Evolutionary conservation across 2,113 vertebrate genomes (phyloP), one percentile per base, ranked within the genome.

Genomic region (Phrynosoma platyrhinos): DNA sequence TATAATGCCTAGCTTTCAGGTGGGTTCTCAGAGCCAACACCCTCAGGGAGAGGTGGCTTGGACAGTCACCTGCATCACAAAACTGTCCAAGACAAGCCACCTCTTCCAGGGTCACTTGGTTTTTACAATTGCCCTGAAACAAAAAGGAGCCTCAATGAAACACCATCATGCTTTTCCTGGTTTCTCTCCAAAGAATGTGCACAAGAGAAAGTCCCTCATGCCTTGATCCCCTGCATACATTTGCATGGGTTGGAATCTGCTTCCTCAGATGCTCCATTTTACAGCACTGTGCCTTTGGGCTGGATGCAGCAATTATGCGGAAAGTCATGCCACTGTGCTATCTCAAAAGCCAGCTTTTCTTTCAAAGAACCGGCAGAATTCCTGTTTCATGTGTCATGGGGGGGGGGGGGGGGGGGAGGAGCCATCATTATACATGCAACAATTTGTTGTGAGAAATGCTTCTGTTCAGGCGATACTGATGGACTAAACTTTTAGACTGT

Each of bases 241-340:
- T 21, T 58, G 36, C 83, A 13, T 62, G 6, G 23, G 52, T 21
- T 62, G 20, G n/a, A 25, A 32, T 23, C 52, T 32, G 7, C n/a
- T 25, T 27, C n/a, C 5, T 16, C 40, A 42, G 62, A 47, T 84
- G 77, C 71, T 78, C 77, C 83, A 76, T 30, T 55, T 55, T 75
- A 2, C 0, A 89, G 62, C 69, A 85, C 85, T 90, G 84, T 79
- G 79, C 93, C 92, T 91, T 62, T 64, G 82, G 71, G 82, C 90
- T 78, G 74, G 69, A 79, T 68, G 66, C 23, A 1, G 3, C 53
- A 84, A 90, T 93, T 91, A 79, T 32, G 21, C 68, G 90, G 89
- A 92, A 40, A 93, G 92, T 10, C 53, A 32, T 30, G 36, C 14
- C 84, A 75, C 2, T 21, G 14, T 30, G 52, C 13, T 47, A 83